A percentile compares a stretch with the other conserved stretches of the same genome.
Conservation (phyloP, 2,113 vertebrate genomes). For the Emydocephalus ijimae region DNA sequence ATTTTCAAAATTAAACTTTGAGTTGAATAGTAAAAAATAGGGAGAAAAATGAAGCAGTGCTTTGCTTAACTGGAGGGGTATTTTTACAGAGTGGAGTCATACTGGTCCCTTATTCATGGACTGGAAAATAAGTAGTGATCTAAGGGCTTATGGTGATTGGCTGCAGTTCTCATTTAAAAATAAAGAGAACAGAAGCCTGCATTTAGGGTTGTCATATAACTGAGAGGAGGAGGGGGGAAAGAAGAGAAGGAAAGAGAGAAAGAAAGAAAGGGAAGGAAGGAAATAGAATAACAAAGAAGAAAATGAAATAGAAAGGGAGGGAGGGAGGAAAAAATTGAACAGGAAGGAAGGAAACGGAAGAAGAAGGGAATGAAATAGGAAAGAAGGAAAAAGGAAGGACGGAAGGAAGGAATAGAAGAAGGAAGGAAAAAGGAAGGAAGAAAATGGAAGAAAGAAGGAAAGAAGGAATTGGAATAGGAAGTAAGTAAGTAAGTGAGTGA, state of each 20-base stretch:
- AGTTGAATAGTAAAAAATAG: neutral
- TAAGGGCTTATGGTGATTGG: neutral
- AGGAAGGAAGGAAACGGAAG: neutral
- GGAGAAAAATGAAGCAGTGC: neutral
- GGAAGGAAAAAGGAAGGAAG: neutral
- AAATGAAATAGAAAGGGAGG: neutral
- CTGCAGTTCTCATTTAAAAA: neutral
- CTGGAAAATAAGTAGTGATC: neutral
- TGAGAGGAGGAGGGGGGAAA: neutral
- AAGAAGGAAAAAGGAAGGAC: neutral
- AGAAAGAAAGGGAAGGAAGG: neutral
- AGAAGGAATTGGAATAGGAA: neutral
- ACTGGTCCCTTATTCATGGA: neutral
- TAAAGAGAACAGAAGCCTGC: neutral
- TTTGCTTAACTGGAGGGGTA: neutral
- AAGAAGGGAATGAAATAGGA: neutral
- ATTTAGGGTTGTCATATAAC: neutral
- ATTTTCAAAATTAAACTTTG: slow-evolving; percentile 17
- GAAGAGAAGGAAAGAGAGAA: neutral
- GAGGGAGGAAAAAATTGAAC: no score
- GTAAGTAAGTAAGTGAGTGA: neutral
- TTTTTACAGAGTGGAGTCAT: neutral
- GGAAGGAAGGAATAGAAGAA: no score
- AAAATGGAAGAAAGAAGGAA: neutral
- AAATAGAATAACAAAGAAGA: neutral